Conservation (phyloP, 2,888 invertebrate species). For the Epicampocera succincta region DNA sequence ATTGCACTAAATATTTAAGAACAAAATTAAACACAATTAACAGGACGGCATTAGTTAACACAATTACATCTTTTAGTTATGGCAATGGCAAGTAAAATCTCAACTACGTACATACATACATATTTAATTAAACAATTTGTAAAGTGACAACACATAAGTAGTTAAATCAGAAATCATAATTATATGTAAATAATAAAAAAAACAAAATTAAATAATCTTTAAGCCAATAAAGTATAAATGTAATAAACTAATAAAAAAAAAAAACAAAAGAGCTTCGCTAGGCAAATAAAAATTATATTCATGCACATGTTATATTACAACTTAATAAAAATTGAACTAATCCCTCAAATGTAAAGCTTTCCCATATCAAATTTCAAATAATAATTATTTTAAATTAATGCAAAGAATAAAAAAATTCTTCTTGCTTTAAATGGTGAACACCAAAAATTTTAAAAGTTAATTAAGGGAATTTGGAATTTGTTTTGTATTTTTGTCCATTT, state of each 20-base stretch:
- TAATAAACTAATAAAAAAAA: constrained; percentile 3
- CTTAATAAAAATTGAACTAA: constrained; percentile 42
- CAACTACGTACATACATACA: constrained; percentile 20
- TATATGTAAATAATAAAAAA: constrained; percentile 29
- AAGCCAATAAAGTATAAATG: constrained; percentile 65
- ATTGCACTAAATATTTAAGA: constrained; percentile 37
- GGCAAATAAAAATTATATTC: constrained; percentile 55
- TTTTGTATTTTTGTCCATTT: constrained; percentile 39
- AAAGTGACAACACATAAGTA: constrained; percentile 47
- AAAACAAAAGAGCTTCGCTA: constrained; percentile 48
- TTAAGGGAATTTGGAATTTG: constrained; percentile 4
- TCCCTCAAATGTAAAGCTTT: constrained; percentile 1
- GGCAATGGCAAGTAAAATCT: constrained; percentile 57
- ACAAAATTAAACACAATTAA: constrained; percentile 36
- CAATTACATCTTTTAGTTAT: constrained; percentile 46
- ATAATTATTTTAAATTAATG: constrained; percentile 72
- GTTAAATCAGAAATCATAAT: constrained; percentile 25
- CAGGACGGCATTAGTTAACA: constrained; percentile 57
- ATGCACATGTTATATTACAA: constrained; percentile 53
- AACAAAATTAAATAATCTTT: constrained; percentile 66
- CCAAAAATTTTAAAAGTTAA: constrained; percentile 22
- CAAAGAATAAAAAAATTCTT: constrained; percentile 78
- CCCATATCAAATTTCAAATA: neutral
- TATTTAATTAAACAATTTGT: constrained; percentile 38
- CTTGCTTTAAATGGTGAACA: constrained; percentile 72